Conservation (phyloP, 1,140 invertebrate genomes). For the Drosophila subpulchrella region DNA sequence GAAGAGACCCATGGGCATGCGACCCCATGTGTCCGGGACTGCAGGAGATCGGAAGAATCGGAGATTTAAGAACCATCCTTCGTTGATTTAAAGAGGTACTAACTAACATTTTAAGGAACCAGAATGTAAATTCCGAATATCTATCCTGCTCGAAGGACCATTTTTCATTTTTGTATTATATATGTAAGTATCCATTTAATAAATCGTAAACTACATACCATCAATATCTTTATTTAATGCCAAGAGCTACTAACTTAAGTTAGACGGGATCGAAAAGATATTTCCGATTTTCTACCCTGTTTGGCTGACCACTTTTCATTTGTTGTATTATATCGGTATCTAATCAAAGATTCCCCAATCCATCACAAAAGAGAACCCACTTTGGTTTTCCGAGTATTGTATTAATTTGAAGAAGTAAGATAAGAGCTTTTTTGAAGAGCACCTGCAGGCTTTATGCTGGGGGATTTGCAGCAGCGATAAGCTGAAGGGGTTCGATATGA, state of each 20-base stretch:
- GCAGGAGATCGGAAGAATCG: not conserved
- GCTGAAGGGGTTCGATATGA: constrained; percentile 1
- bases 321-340: not conserved
- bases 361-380: not conserved
- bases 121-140: not conserved
- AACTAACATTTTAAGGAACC: not conserved
- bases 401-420: not conserved
- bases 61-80: not conserved
- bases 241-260: too few relatives aligned
- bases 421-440: not conserved
- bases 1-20: constrained; percentile 72
- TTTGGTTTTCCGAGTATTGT: not conserved
- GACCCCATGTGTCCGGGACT: constrained; percentile 83
- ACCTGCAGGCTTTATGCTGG: constrained; percentile 1
- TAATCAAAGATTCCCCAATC: not conserved
- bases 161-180: too few relatives aligned
- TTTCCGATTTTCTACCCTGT: too few relatives aligned
- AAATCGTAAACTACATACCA: too few relatives aligned
- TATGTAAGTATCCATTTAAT: too few relatives aligned
- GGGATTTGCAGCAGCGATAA: constrained; percentile 25
- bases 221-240: too few relatives aligned
- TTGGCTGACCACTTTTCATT: too few relatives aligned
- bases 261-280: too few relatives aligned
- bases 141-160: not conserved
- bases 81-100: too few relatives aligned